phyloP scores from a whole-genome alignment of 2,113 vertebrate species.

The Clupea harengus region DNA sequence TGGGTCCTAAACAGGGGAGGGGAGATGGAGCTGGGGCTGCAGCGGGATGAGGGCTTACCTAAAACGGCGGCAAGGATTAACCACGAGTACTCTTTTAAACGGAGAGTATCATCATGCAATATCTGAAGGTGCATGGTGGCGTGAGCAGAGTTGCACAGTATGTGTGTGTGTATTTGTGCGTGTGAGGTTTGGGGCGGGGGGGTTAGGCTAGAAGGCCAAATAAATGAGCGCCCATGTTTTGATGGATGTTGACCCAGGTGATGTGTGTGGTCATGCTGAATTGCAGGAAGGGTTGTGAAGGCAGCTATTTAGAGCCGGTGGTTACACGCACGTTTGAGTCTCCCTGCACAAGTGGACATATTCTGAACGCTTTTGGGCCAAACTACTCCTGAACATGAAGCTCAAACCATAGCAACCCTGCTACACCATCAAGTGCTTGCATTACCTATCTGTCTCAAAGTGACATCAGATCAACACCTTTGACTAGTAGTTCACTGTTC shows the following conservation, averaged over 20 bases:
- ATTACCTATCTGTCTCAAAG: too few relatives aligned
- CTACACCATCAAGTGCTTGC: too few relatives aligned
- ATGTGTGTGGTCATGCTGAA: conserved; percentile 8
- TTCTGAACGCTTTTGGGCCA: background rate
- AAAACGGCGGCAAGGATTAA: background rate
- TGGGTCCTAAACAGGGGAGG: background rate
- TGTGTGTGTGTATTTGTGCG: background rate
- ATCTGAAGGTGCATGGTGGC: background rate
- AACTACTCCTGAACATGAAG: too few relatives aligned
- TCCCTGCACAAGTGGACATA: background rate
- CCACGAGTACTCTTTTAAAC: background rate
- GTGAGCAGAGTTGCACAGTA: background rate
- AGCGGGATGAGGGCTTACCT: background rate
- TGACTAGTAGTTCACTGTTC: background rate
- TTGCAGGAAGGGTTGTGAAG: background rate
- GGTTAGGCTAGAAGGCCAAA: background rate
- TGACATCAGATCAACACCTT: background rate
- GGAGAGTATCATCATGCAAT: background rate
- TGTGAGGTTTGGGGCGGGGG: background rate
- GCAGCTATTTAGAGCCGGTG: background rate
- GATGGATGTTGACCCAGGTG: background rate
- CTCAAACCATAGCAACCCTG: too few relatives aligned
- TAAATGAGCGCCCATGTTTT: background rate
- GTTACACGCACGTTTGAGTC: background rate
- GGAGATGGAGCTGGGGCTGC: background rate